Base-by-base conservation (phyloP, 2,113 vertebrate genomes). In the Corynorhinus townsendii region DNA sequence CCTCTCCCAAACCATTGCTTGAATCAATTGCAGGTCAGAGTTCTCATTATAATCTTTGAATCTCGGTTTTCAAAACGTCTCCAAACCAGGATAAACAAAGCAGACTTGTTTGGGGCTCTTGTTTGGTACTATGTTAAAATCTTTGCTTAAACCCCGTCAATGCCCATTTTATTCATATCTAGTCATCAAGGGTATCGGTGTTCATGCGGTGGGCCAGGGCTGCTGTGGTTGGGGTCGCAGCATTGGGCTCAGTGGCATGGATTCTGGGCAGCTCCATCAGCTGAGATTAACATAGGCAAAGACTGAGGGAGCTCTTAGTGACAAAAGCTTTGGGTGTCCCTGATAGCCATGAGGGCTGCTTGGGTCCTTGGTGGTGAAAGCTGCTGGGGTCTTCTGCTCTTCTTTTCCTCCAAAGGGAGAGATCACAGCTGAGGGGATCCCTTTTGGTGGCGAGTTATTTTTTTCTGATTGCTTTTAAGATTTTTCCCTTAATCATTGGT, bases 401-500 rank as follows among this genome's bases (percentile, higher is more conserved):
- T 28, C 73, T 47, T 75, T 47, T 75, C 43, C 73, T 75, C 43
- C 73, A 45, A 75, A 75, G 40, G 40, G 28, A 26, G 4, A 73
- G 40, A 43, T 75, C 72, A 30, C 40, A 75, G 40, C 72, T 75
- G 40, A 75, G 73, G 43, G 43, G 15, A 35, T 86, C 35, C 47
- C 28, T 84, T 59, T 85, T 43, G 80, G 35, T 56, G 0, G 22
- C 15, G n/a, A 68, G 73, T 28, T 16, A 45, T 75, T 82, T 77
- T 90, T 77, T 28, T 86, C 28, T 73, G 43, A 28, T 45, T 71
- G 3, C n/a, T 38, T 85, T 76, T 68, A 81, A 49, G 26, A 75
- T 54, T 73, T 89, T 75, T 73, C 69, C 71, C 33, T 86, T 84
- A 8, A 64, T 85, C 64, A 62, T 11, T 90, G 72, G 11, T 62